Evolutionary conservation across 2,797 vertebrate genomes (phyloP), one percentile per base, ranked within the genome.

Genomic region (Euphonia xanthogaster): DNA sequence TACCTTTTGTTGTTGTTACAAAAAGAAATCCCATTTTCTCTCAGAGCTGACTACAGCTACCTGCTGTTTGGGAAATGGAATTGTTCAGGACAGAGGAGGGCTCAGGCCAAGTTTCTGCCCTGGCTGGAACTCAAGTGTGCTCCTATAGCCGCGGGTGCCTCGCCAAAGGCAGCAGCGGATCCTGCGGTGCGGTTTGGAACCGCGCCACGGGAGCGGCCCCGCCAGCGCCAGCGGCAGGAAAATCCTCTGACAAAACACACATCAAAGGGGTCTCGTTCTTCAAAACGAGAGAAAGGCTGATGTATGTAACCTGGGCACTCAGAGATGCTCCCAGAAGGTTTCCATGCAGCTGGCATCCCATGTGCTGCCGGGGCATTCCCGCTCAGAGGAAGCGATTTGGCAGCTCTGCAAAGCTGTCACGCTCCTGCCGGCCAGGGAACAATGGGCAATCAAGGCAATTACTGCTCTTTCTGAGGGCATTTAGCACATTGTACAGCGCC

Each of bases 391-490:
- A 91, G 85, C 1, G 27, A 74, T 30, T 22, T 81, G 93, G 87
- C 86, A 86, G 93, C 79, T 21, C 91, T 28, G 87, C 50, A 63
- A 12, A 81, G 88, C 82, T 14, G 82, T 81, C 82, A 20, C 39
- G 19, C 65, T 71, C 27, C 93, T 48, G 87, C 78, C 6, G 28
- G 33, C 70, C 5, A 10, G 2, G n/a, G 55, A 78, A 94, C 93
- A 96, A 95, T 92, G 44, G 8, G 83, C 84, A 89, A 92, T 91
- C 90, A 94, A 31, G 22, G 78, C 81, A 90, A 88, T 92, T 86
- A 85, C 6, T 79, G 40, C 71, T 87, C 74, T 93, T 85, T 65
- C 63, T n/a, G 40, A 87, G 55, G 80, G 68, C 71, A 77, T 74
- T 82, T 66, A 71, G 80, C 22, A 47, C 89, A 50, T 57, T 87